A percentile compares a stretch with the other conserved stretches of the same genome.
phyloP scores from a whole-genome alignment of 2,113 vertebrate species.

The Shinisaurus crocodilurus region DNA sequence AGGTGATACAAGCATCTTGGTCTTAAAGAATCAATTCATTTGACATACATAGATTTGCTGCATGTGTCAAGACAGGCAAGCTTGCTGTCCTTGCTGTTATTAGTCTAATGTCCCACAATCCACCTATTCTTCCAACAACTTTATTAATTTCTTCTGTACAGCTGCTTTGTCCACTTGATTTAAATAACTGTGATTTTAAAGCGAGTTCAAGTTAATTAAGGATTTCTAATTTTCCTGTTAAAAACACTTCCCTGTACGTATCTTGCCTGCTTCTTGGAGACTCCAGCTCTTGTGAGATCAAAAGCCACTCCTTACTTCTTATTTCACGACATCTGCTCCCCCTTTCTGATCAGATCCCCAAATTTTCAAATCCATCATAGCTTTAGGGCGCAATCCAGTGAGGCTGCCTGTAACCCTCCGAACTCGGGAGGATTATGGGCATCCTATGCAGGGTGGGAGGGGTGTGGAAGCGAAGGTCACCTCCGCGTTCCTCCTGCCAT shows the following conservation, averaged over 20 bases:
- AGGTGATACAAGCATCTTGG: background rate
- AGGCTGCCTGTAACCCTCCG: too few species aligned
- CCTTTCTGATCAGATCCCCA: background rate
- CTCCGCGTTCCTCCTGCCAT: too few species aligned
- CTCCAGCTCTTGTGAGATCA: background rate
- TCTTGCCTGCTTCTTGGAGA: too few species aligned
- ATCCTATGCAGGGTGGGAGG: too few species aligned
- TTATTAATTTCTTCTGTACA: background rate
- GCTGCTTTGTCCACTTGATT: background rate
- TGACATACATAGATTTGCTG: background rate
- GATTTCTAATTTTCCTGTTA: background rate
- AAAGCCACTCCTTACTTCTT: background rate
- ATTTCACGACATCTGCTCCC: background rate
- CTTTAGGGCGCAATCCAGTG: too few species aligned
- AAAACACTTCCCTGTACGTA: background rate
- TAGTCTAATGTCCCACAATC: background rate
- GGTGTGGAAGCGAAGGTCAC: too few species aligned
- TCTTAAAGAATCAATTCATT: background rate
- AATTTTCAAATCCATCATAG: background rate
- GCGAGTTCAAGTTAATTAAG: background rate
- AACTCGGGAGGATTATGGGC: too few species aligned
- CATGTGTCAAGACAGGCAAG: background rate
- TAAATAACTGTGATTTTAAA: background rate
- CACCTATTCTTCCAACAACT: background rate
- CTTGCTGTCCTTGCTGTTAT: too few species aligned